phyloP scores from a whole-genome alignment of 2,113 vertebrate genomes.

The Sterrhoptilus dennistouni region DNA sequence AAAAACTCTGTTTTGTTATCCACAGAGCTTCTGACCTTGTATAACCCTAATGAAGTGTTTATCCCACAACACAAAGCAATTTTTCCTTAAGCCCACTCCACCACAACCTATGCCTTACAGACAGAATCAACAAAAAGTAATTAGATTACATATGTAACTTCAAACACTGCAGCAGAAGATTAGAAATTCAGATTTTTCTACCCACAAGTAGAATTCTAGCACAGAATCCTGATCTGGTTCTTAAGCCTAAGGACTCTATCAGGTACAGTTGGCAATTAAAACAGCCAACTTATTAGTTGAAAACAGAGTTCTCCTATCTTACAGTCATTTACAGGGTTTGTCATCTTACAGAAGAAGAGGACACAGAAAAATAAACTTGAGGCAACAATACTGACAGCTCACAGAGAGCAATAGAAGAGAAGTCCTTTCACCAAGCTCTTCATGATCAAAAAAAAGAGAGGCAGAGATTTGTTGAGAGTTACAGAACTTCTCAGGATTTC shows the following conservation, averaged over 20 bases:
- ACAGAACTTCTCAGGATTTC: background rate
- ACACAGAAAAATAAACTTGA: background rate
- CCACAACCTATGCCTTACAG: background rate
- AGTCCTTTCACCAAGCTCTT: background rate
- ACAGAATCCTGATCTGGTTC: background rate
- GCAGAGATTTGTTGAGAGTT: background rate
- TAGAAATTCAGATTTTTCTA: background rate
- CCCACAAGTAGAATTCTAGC: background rate
- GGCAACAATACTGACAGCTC: background rate
- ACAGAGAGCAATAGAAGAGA: background rate
- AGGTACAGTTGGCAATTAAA: background rate
- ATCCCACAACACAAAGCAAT: background rate
- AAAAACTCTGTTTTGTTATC: background rate
- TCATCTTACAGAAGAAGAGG: background rate
- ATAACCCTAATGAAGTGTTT: background rate
- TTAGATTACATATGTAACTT: background rate
- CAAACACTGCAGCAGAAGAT: background rate
- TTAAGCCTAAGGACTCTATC: background rate
- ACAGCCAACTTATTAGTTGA: background rate
- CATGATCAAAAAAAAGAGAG: background rate
- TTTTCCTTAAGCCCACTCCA: background rate
- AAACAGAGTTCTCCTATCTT: background rate
- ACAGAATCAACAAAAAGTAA: background rate
- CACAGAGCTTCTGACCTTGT: background rate
- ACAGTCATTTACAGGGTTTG: background rate